Evolutionary conservation across 2,888 invertebrate genomes (phyloP), one percentile per base, ranked within the genome.

Genomic region (Troglohyphantes excavatus): DNA sequence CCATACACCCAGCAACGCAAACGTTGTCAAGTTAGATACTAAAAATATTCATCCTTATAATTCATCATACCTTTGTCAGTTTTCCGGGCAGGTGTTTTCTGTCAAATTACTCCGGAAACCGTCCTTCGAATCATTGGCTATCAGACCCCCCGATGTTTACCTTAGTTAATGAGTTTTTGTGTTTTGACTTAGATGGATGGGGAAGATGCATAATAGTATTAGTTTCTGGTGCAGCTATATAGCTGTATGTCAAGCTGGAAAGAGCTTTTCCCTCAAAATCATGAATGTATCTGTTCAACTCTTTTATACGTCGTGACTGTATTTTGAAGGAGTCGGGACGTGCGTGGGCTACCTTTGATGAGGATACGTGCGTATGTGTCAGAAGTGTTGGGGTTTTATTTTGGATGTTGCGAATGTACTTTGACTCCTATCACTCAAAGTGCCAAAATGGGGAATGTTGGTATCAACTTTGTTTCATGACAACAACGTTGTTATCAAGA

Each of bases 51-150:
- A 75, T 27, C 39, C 46, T n/a, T 27, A 86, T 75, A 88, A 88
- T 88, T 88, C 82, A 88, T 88, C 81, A 82, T 43, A 6, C 21
- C 19, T 19, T 46, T 68, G 75, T 81, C 88, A 88, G 65, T 81
- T 88, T 53, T 29, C 39, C 29, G 59, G 75, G 82, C 88, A 88
- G 88, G 88, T 88, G 88, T 88, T 88, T 88, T 88, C 81, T 82
- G 88, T 88, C 88, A 87, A 88, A 88, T 81, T 81, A 88, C 75
- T 67, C 59, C 73, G 88, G 88, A 88, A 88, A 88, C 81, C 82
- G 82, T 82, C 88, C 75, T 88, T 75, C 75, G 79, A 82, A 75
- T 88, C 81, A 88, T 88, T 88, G 82, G 61, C 17, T 27, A 33
- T 70, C 23, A 27, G 61, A 70, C 72, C 79, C 19, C 88, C 59